These are phyloP conservation scores for Nezara viridula DNA, from an alignment of 2,888 invertebrate species.

Conservation along the genomic window DNA sequence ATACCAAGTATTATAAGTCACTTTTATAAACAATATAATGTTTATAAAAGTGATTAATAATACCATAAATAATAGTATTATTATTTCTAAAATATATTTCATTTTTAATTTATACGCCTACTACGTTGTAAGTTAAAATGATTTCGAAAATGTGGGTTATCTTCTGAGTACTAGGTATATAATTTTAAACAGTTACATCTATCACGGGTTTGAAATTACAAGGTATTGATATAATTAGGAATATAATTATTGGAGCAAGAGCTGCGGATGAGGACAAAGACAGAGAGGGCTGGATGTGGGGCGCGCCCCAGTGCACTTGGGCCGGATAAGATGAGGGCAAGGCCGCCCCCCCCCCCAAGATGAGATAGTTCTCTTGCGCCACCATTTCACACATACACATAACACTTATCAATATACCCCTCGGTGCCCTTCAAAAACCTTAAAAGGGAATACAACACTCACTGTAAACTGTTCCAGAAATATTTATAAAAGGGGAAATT, in stretches of 20 bases:
- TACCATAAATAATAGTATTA: too few relatives aligned
- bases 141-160: background rate
- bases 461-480: background rate
- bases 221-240: background rate
- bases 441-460: slow-evolving; percentile 1
- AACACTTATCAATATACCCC: slow-evolving; percentile 11
- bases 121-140: too few relatives aligned
- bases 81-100: too few relatives aligned
- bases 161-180: background rate
- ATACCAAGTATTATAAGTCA: too few relatives aligned
- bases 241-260: slow-evolving; percentile 39
- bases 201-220: background rate
- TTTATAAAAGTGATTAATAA: too few relatives aligned
- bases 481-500: background rate
- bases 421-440: background rate
- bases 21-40: too few relatives aligned
- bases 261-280: slow-evolving; percentile 12
- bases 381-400: slow-evolving; percentile 42
- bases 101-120: too few relatives aligned
- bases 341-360: background rate
- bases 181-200: background rate
- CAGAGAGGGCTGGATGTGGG: background rate
- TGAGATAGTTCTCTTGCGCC: slow-evolving; percentile 32
- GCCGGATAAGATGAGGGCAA: slow-evolving; percentile 54
- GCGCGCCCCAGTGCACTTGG: slow-evolving; percentile 55